A percentile compares a stretch with the other conserved stretches of the same genome.
phyloP scores from a whole-genome alignment of 2,113 vertebrate genomes.

The Phalacrocorax pelagicus region DNA sequence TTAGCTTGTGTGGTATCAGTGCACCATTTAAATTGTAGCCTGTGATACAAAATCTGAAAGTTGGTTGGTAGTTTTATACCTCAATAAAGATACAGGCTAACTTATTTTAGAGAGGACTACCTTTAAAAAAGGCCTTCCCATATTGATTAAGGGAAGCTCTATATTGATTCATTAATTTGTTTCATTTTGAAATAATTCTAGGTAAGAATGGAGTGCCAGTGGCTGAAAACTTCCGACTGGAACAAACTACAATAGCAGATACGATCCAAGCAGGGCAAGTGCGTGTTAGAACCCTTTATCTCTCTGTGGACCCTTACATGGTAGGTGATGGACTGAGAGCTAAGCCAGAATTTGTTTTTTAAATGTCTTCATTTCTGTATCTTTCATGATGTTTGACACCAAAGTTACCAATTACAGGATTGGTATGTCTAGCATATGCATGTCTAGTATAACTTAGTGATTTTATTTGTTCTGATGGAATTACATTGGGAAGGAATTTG shows the following conservation, averaged over 20 bases:
- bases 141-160: neutral
- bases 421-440: neutral
- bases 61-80: neutral
- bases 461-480: neutral
- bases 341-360: neutral
- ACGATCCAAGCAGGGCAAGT: conserved; percentile 80
- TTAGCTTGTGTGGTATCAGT: neutral
- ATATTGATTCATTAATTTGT: neutral
- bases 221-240: conserved; percentile 86
- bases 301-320: conserved; percentile 98
- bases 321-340: conserved; percentile 65
- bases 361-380: neutral
- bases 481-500: neutral
- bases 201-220: conserved; percentile 84
- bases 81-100: neutral
- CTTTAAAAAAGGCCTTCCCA: neutral
- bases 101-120: neutral
- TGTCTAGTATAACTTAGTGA: neutral
- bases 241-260: conserved; percentile 75
- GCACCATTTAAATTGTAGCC: neutral
- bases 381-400: neutral
- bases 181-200: conserved; percentile 60
- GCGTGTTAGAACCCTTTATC: conserved; percentile 84
- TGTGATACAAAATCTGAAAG: neutral
- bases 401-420: neutral